Percentiles rank a stretch among this genome's conserved stretches.
Evolutionary conservation across 2,113 vertebrate species (phyloP).

Genomic region (Cephalopholis sonnerati): DNA sequence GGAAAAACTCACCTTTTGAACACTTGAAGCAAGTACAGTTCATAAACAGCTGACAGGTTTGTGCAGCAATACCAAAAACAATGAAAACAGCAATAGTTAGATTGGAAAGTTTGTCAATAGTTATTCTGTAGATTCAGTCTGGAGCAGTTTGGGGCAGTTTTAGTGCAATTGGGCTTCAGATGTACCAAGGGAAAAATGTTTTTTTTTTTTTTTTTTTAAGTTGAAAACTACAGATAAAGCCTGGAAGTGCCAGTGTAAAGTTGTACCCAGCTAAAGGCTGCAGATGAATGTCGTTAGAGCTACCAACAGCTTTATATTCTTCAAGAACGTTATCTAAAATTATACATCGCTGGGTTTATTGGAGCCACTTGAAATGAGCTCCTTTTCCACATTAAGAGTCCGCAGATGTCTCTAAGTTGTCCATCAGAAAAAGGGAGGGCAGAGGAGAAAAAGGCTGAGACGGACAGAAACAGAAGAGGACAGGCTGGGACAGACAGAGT

Average conservation of each 20-base stretch:
- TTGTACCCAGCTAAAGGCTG: slow-evolving; percentile 5
- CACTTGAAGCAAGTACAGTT: not conserved
- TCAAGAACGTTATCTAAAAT: slow-evolving; percentile 41
- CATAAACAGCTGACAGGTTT: not conserved
- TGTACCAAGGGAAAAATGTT: not conserved
- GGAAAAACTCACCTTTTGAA: not conserved
- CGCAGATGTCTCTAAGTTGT: slow-evolving; percentile 6
- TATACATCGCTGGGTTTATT: slow-evolving; percentile 29
- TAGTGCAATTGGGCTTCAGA: not conserved
- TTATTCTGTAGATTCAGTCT: not conserved
- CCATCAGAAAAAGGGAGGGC: slow-evolving; percentile 8
- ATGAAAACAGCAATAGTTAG: not conserved
- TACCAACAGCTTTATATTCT: slow-evolving; percentile 17
- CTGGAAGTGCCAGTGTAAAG: not conserved
- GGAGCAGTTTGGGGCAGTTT: not conserved
- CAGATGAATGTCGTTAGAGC: not conserved
- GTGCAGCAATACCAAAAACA: not conserved
- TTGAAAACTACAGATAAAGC: slow-evolving; percentile 5
- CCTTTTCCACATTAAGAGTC: slow-evolving; percentile 25
- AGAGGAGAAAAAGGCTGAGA: not conserved
- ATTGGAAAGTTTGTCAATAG: not conserved
- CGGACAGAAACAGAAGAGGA: slow-evolving; percentile 24
- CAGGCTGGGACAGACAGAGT: slow-evolving; percentile 1
- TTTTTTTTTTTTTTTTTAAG: not conserved
- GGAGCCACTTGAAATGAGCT: slow-evolving; percentile 42